phyloP scores from a whole-genome alignment of 2,888 invertebrate genomes.

The Drepanosiphum platanoidis region DNA sequence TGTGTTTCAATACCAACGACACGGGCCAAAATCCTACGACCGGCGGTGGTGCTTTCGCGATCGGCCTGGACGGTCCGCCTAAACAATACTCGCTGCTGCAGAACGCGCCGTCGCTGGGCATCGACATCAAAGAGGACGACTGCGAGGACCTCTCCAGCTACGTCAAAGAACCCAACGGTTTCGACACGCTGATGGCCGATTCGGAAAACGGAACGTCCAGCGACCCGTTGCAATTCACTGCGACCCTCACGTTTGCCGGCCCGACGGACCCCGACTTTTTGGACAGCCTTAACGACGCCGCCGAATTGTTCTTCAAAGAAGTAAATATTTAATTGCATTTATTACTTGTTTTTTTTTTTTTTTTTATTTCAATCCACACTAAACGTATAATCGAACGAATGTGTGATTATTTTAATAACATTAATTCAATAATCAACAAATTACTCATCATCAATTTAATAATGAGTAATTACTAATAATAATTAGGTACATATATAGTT shows the following conservation, averaged over 20 bases:
- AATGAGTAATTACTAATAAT: not conserved
- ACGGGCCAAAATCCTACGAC: conserved; percentile 53
- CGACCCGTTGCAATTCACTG: conserved; percentile 84
- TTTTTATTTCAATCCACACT: not conserved
- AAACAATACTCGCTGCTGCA: conserved; percentile 84
- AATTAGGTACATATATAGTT: not conserved
- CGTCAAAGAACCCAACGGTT: conserved; percentile 65
- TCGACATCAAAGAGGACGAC: conserved; percentile 81
- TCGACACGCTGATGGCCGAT: conserved; percentile 81
- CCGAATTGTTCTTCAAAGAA: conserved; percentile 78
- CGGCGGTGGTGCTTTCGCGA: conserved; percentile 65
- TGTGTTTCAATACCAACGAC: conserved; percentile 51
- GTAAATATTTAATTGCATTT: conserved; percentile 63
- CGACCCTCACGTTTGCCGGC: conserved; percentile 81
- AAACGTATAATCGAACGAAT: not conserved
- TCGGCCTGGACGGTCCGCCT: conserved; percentile 68
- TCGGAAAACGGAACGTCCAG: conserved; percentile 80
- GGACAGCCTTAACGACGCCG: conserved; percentile 82
- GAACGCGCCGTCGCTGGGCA: conserved; percentile 80
- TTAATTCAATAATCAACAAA: not conserved
- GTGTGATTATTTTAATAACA: not conserved
- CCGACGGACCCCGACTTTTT: conserved; percentile 78
- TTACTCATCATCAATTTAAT: not conserved
- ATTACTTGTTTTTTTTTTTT: not conserved
- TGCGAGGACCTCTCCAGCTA: conserved; percentile 67